Evolutionary conservation across 2,113 vertebrate species (phyloP), one percentile per base, ranked within the genome.

Genomic region (Pseudolaguvia tuberculata): DNA sequence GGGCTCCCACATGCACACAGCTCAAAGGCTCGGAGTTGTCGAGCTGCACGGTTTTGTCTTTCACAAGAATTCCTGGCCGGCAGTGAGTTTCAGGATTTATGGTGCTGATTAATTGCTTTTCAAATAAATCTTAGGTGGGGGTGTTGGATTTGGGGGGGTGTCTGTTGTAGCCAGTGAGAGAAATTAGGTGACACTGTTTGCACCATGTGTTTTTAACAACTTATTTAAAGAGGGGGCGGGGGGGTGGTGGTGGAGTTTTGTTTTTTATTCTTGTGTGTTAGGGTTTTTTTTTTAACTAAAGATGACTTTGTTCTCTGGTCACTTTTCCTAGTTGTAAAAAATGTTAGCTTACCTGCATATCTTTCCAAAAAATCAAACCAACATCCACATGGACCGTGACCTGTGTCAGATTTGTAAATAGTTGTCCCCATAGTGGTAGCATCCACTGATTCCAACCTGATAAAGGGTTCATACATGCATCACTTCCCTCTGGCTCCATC

Each of bases 21-120:
- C 29, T 53, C 51, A 42, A 29, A 42, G 72, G 58, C 48, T 42
- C 42, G 3, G 21, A 50, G 25, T 42, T 39, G 59, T 15, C 35
- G 27, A 35, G 29, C 17, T 69, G 67, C 74, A 42, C 70, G 73
- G 82, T 89, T 78, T 88, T 51, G 58, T 75, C 83, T 91, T 90
- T 90, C 87, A 89, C 57, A 42, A 87, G 85, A 81, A 87, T 88
- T 90, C 84, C 83, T 84, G 31, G 45, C 78, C 83, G 73, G 76
- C 78, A 53, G 68, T 7, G 77, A 78, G 78, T 78, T 70, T 12
- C 56, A 78, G 52, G 70, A 86, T 87, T 90, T 87, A 87, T 86
- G 82, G 72, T n/a, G 79, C 82, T 85, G 85, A 89, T 89, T 85
- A 89, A 90, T 90, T 83, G 78, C 81, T 82, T 85, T 86, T 85